Conservation (phyloP, 1,140 invertebrate genomes). For the Diabrotica undecimpunctata region DNA sequence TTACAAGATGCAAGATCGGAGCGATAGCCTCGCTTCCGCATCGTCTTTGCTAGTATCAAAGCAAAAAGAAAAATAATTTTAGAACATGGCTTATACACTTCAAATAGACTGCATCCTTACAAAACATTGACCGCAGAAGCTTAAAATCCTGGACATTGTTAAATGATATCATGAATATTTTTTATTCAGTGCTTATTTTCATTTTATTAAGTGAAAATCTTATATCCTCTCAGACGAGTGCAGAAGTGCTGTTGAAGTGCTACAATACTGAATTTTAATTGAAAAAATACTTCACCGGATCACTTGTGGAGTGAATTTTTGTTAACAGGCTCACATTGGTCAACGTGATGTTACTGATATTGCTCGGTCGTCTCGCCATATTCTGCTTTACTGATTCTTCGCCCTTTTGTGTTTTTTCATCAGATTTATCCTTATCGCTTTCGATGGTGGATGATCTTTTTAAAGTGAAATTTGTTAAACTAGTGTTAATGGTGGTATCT, state of each 20-base stretch:
- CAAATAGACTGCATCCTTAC: too few relatives aligned
- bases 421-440: constrained; percentile 38
- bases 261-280: constrained; percentile 1
- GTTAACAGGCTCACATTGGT: constrained; percentile 53
- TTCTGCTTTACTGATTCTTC: constrained; percentile 22
- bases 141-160: too few relatives aligned
- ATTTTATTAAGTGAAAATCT: too few relatives aligned
- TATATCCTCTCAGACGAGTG: background rate
- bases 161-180: too few relatives aligned
- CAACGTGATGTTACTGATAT: constrained; percentile 50
- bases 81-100: too few relatives aligned
- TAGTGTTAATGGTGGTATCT: constrained; percentile 38
- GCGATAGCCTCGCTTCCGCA: too few relatives aligned
- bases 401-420: constrained; percentile 36
- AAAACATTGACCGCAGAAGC: too few relatives aligned
- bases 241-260: background rate
- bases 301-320: constrained; percentile 43
- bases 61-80: too few relatives aligned
- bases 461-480: constrained; percentile 43
- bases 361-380: constrained; percentile 33
- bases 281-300: constrained; percentile 43
- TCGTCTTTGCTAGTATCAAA: too few relatives aligned
- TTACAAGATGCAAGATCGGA: too few relatives aligned
- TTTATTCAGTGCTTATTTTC: too few relatives aligned
- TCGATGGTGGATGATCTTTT: constrained; percentile 40